Evolutionary conservation across 2,888 invertebrate species (phyloP), one percentile per base, ranked within the genome.

Genomic region (Cryptocheilus praepositus): DNA sequence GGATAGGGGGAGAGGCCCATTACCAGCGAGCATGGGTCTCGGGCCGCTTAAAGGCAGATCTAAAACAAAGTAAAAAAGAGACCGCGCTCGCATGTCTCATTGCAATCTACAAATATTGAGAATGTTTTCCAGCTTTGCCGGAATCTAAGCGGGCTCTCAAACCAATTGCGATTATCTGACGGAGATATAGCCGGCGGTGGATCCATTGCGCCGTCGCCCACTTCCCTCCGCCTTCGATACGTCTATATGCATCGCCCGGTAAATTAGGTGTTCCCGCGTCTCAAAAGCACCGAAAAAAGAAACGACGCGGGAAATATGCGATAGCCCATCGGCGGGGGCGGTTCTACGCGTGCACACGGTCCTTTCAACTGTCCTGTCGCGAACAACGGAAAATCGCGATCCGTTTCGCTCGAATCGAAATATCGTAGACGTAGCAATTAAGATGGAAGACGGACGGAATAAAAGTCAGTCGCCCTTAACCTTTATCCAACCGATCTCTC

Each of bases 91-190:
- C 81, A 81, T 82, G 82, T 82, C 79, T 80, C 80, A 74, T 83
- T 81, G 82, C 80, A 83, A 83, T 83, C 77, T 75, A 71, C 77
- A 70, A 71, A 71, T 81, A 80, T 80, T 73, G 76, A 79, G 77
- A 75, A 80, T 78, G 76, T 85, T 85, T 85, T 83, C 78, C 76
- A 76, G 76, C 77, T 81, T 81, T 81, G 81, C 81, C 73, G 77
- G 73, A 74, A 76, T 77, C 73, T 54, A 36, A 15, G 59, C 3
- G 36, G 7, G 7, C 16, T 52, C 71, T 71, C 70, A 67, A 85
- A 83, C 85, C 85, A 83, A 86, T 86, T 86, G 85, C 81, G 84
- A 85, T 87, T 86, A 86, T 85, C 85, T 81, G 73, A 61, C 74
- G 49, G 67, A 81, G 83, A 83, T 83, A 36, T 36, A 83, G 80